Evolutionary conservation across 2,888 invertebrate species (phyloP).

Genomic region (Dasypogon diadema): DNA sequence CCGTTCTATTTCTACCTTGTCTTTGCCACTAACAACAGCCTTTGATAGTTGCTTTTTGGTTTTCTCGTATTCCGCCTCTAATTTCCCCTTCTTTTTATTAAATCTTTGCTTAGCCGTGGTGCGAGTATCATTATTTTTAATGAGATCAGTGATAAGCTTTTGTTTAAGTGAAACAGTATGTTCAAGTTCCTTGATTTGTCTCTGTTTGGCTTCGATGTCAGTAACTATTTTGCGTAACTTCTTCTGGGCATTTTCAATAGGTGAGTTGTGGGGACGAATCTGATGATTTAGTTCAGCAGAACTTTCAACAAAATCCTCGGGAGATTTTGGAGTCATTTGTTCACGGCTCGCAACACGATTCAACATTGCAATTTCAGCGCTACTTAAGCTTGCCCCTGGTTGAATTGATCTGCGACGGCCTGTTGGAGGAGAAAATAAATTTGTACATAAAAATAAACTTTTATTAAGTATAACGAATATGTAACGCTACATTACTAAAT

Average conservation of each 20-base stretch:
- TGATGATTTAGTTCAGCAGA: conserved; percentile 61
- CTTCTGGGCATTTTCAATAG: conserved; percentile 64
- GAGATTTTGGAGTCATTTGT: conserved; percentile 59
- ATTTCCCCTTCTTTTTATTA: conserved; percentile 74
- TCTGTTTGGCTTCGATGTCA: conserved; percentile 76
- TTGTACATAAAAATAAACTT: too few relatives aligned
- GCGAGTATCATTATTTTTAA: conserved; percentile 72
- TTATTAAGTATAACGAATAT: too few relatives aligned
- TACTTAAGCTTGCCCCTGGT: conserved; percentile 74
- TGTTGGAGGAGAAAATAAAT: conserved; percentile 24
- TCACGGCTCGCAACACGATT: conserved; percentile 71
- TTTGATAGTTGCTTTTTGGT: conserved; percentile 72
- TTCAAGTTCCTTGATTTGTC: conserved; percentile 78
- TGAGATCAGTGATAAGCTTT: conserved; percentile 78
- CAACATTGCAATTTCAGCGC: conserved; percentile 72
- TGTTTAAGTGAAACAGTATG: conserved; percentile 79
- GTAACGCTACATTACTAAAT: too few relatives aligned
- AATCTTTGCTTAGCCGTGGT: conserved; percentile 73
- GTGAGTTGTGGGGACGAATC: conserved; percentile 59
- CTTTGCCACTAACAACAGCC: conserved; percentile 69
- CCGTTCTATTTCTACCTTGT: conserved; percentile 67
- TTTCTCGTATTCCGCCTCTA: conserved; percentile 74
- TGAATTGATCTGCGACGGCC: conserved; percentile 73
- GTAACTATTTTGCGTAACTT: conserved; percentile 65
- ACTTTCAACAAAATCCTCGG: conserved; percentile 64